These are phyloP conservation scores for Eumaeus atala DNA, from an alignment of 1,140 invertebrate genomes.

Conservation along the genomic window DNA sequence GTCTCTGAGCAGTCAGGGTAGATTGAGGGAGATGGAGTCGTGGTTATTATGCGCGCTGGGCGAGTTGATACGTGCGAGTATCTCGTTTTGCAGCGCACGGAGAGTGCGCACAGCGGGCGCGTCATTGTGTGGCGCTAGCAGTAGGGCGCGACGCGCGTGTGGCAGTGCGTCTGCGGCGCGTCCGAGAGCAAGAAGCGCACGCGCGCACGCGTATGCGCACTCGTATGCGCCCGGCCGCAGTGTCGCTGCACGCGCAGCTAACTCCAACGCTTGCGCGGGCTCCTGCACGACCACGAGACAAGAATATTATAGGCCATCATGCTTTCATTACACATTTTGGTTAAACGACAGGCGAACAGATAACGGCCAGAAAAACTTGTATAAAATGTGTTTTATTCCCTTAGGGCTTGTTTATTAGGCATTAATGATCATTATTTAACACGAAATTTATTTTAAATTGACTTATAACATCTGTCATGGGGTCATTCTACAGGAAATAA, in stretches of 20 bases:
- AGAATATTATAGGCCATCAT: too few relatives aligned
- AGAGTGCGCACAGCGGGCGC: conserved; percentile 34
- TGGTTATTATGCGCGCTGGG: conserved; percentile 52
- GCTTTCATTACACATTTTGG: too few relatives aligned
- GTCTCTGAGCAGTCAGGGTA: conserved; percentile 37
- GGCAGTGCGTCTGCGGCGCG: conserved; percentile 72
- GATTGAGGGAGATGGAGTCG: conserved; percentile 60
- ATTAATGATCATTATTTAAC: too few relatives aligned
- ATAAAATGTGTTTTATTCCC: too few relatives aligned
- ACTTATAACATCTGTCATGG: too few relatives aligned
- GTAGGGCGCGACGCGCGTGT: conserved; percentile 72
- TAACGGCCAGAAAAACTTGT: too few relatives aligned
- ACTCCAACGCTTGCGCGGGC: conserved; percentile 87
- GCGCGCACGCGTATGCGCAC: conserved; percentile 92
- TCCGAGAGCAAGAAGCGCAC: conserved; percentile 85
- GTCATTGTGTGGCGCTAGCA: conserved; percentile 50
- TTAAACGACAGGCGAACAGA: too few relatives aligned
- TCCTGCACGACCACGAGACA: too few relatives aligned
- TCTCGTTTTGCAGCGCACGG: conserved; percentile 54
- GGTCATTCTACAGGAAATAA: too few relatives aligned
- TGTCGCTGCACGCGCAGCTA: conserved; percentile 88
- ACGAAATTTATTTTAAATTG: too few relatives aligned
- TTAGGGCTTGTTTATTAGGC: too few relatives aligned
- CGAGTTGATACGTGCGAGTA: conserved; percentile 51
- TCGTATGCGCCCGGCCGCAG: conserved; percentile 92